phyloP scores from a whole-genome alignment of 2,113 vertebrate species.

The Sylvilagus bachmani region DNA sequence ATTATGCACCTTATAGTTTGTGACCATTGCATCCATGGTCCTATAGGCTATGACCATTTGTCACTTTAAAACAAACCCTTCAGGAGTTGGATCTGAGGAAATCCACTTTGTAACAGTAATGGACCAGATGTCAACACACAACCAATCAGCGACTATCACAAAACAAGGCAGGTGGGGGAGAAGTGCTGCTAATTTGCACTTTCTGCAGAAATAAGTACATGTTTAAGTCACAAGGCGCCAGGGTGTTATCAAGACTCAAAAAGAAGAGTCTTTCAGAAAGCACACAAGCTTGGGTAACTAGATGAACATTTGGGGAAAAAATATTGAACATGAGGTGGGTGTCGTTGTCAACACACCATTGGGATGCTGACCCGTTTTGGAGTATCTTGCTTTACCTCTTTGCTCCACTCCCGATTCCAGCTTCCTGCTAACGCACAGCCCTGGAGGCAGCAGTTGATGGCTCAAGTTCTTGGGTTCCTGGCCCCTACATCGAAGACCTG shows the following conservation, averaged over 20 bases:
- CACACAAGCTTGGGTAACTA: not conserved
- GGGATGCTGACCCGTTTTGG: too few species aligned
- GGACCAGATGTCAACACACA: constrained; percentile 54
- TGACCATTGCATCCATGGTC: constrained; percentile 27
- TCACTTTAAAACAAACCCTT: constrained; percentile 71
- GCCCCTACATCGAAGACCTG: too few species aligned
- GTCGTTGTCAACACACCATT: too few species aligned
- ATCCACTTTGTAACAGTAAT: constrained; percentile 54
- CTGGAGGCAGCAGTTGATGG: too few species aligned
- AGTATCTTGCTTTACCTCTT: too few species aligned
- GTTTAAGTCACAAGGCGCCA: not conserved
- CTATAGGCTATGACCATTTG: constrained; percentile 58
- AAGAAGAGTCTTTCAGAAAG: not conserved
- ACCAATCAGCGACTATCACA: not conserved
- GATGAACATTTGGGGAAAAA: not conserved
- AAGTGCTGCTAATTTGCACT: not conserved
- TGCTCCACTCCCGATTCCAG: too few species aligned
- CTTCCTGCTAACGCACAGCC: too few species aligned
- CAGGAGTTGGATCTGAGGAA: constrained; percentile 51
- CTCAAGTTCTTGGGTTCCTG: too few species aligned
- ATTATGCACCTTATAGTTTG: constrained; percentile 42
- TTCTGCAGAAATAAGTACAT: not conserved
- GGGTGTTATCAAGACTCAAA: not conserved
- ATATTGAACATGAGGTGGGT: not conserved
- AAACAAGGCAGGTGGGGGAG: not conserved